Conservation (phyloP, 2,888 invertebrate species). For the Pseudoips prasinana region DNA sequence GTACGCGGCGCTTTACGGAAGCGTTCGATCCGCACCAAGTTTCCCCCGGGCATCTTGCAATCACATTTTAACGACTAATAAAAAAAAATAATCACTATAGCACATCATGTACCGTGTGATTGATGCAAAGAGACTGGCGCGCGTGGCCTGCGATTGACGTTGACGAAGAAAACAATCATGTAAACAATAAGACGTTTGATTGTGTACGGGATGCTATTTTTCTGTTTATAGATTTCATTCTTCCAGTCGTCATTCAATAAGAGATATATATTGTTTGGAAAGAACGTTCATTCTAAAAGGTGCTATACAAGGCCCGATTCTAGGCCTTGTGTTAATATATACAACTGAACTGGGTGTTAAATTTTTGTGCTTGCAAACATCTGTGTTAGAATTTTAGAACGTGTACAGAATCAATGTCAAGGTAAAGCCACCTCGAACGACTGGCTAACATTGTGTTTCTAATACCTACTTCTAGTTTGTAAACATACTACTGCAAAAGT, state of each 20-base stretch:
- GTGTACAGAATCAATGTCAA: constrained; percentile 23
- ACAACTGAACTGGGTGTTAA: neutral
- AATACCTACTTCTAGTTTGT: too few relatives aligned
- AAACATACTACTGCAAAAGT: too few relatives aligned
- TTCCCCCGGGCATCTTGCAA: constrained; percentile 59
- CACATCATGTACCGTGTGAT: constrained; percentile 22
- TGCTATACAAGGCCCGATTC: constrained; percentile 1
- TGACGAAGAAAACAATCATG: constrained; percentile 66
- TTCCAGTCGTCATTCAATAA: too few relatives aligned
- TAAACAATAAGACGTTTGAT: constrained; percentile 72
- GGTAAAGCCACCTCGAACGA: constrained; percentile 13
- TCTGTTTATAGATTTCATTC: constrained; percentile 18
- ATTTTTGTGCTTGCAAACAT: neutral
- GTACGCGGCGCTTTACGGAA: constrained; percentile 58
- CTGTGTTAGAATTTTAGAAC: constrained; percentile 15
- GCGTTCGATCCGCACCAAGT: constrained; percentile 51
- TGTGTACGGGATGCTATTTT: constrained; percentile 49
- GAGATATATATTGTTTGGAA: too few relatives aligned
- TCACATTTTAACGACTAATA: constrained; percentile 45
- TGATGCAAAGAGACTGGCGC: constrained; percentile 44
- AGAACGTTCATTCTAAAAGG: neutral
- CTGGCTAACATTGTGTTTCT: constrained; percentile 14
- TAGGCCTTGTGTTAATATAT: neutral
- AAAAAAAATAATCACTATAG: constrained; percentile 20
- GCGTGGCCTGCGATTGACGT: constrained; percentile 34